Conservation (phyloP, 2,113 vertebrate genomes). For the Casuarius casuarius region DNA sequence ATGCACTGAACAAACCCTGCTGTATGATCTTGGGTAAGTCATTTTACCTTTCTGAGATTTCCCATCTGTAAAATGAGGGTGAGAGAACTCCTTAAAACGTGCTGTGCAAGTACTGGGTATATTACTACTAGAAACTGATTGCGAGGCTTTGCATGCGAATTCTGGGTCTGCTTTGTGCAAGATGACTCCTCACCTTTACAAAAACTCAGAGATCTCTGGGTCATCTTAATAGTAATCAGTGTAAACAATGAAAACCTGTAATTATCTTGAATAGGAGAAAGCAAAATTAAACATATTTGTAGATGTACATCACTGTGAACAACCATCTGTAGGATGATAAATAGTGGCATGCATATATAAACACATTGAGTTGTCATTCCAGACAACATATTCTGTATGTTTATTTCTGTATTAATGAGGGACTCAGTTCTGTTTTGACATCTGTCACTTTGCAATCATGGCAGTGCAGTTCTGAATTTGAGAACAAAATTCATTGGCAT, state of each 20-base stretch:
- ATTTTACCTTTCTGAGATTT: constrained; percentile 38
- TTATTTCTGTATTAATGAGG: constrained; percentile 60
- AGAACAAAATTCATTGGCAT: constrained; percentile 17
- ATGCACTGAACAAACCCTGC: constrained; percentile 21
- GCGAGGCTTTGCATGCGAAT: neutral
- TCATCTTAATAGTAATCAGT: neutral
- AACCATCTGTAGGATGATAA: constrained; percentile 25
- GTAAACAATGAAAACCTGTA: constrained; percentile 6
- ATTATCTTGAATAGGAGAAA: constrained; percentile 3
- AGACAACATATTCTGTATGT: constrained; percentile 54
- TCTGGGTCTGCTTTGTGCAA: neutral
- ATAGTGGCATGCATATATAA: constrained; percentile 39
- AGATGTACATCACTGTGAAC: constrained; percentile 21
- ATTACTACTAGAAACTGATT: constrained; percentile 1
- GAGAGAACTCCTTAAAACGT: constrained; percentile 26
- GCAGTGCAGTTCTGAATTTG: neutral
- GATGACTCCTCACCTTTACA: neutral
- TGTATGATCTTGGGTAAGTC: constrained; percentile 28
- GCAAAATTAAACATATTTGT: constrained; percentile 51
- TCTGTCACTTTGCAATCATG: neutral
- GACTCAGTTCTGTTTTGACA: constrained; percentile 38
- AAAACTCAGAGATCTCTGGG: neutral
- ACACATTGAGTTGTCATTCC: constrained; percentile 34
- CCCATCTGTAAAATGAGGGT: neutral
- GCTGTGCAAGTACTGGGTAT: neutral